Evolutionary conservation across 2,113 vertebrate genomes (phyloP).

Genomic region (Alligator sinensis): DNA sequence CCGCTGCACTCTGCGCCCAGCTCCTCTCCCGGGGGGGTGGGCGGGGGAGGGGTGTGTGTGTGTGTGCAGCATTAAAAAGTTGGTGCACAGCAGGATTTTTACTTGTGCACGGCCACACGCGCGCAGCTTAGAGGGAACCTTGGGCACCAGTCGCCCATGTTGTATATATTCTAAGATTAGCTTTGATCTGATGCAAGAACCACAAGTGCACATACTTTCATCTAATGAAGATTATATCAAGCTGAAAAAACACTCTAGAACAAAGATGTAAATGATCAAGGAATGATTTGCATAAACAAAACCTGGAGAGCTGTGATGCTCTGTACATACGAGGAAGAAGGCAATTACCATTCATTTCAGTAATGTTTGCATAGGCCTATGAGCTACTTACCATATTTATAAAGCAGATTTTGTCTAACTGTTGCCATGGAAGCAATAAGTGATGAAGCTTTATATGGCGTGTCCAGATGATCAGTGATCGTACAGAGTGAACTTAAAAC

Average conservation of each 20-base stretch:
- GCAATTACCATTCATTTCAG: not conserved
- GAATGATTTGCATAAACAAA: not conserved
- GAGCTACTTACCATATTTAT: conserved; percentile 89
- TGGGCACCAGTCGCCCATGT: too few species aligned
- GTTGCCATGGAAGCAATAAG: conserved; percentile 92
- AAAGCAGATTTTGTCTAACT: conserved; percentile 90
- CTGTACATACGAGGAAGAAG: fast-evolving
- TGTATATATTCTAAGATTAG: not conserved
- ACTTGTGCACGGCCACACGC: too few species aligned
- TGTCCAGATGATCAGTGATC: conserved; percentile 86
- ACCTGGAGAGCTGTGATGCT: not conserved
- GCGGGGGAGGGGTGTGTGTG: too few species aligned
- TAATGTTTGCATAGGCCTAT: not conserved
- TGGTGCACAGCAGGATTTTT: too few species aligned
- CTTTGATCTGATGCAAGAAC: not conserved
- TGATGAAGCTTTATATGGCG: conserved; percentile 86
- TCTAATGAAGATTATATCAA: not conserved
- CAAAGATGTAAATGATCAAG: not conserved
- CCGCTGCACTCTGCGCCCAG: too few species aligned
- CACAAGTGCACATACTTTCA: not conserved
- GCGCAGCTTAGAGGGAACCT: too few species aligned
- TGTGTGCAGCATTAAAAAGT: too few species aligned
- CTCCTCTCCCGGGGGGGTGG: too few species aligned
- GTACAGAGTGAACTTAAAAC: conserved; percentile 90
- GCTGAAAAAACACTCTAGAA: not conserved